Percentiles rank a stretch among this genome's conserved stretches.
Evolutionary conservation across 1,140 invertebrate species (phyloP).

Genomic region (Dinoponera quadriceps): DNA sequence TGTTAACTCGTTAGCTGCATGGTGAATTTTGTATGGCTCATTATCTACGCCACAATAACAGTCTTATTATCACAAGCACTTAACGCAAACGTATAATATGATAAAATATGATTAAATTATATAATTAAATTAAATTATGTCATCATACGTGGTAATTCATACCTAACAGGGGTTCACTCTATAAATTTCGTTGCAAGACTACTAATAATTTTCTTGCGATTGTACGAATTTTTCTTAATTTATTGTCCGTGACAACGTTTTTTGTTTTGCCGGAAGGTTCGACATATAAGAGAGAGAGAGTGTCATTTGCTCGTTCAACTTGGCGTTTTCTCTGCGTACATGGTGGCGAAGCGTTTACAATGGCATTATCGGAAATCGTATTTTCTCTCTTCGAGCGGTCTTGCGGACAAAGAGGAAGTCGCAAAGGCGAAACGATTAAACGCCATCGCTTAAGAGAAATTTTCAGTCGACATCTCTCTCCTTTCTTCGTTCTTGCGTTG

Average conservation of each 20-base stretch:
- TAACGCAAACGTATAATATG: too few species aligned
- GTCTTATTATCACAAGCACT: too few species aligned
- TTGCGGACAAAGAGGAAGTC: conserved; percentile 27
- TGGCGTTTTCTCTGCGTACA: neutral
- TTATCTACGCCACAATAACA: too few species aligned
- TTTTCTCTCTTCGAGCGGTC: conserved; percentile 15
- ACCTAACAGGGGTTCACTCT: too few species aligned
- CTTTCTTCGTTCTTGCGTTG: neutral
- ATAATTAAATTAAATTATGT: too few species aligned
- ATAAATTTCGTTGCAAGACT: too few species aligned
- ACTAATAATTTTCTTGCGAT: neutral
- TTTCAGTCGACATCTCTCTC: conserved; percentile 19
- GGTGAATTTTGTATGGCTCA: too few species aligned
- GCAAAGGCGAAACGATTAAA: neutral
- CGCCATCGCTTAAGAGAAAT: conserved; percentile 17
- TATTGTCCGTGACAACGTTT: neutral
- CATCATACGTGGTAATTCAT: too few species aligned
- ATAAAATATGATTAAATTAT: too few species aligned
- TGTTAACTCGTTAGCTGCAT: too few species aligned
- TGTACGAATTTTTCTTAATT: neutral
- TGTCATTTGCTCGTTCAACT: neutral
- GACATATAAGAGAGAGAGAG: neutral
- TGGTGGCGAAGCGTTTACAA: conserved; percentile 6
- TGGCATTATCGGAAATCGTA: conserved; percentile 42
- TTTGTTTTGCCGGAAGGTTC: neutral